These are phyloP conservation scores for Hoplostethus mediterraneus DNA, from an alignment of 2,797 vertebrate species.

Conservation along the genomic window DNA sequence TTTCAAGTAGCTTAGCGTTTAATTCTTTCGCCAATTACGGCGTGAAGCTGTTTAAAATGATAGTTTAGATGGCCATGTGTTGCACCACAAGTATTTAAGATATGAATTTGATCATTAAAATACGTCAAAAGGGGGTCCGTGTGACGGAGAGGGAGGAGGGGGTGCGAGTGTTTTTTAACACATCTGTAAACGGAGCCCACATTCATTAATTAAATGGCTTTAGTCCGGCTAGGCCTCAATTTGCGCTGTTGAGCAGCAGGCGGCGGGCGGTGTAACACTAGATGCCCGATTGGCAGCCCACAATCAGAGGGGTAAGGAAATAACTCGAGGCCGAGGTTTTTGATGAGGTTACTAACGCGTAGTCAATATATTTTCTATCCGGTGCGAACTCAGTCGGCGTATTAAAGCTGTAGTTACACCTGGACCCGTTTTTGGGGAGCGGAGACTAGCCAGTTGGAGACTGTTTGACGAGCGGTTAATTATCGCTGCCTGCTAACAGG, in stretches of 20 bases:
- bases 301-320: slow-evolving; percentile 79
- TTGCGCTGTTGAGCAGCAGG: slow-evolving; percentile 80
- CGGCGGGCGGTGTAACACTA: slow-evolving; percentile 80
- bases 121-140: slow-evolving; percentile 64
- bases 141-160: slow-evolving; percentile 71
- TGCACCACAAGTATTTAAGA: slow-evolving; percentile 65
- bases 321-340: slow-evolving; percentile 86
- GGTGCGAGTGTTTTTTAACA: slow-evolving; percentile 78
- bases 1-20: slow-evolving; percentile 73
- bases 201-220: slow-evolving; percentile 89
- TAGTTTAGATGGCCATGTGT: slow-evolving; percentile 76
- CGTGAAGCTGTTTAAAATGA: slow-evolving; percentile 64
- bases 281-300: slow-evolving; percentile 77
- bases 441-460: slow-evolving; percentile 61
- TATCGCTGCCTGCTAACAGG: slow-evolving; percentile 79
- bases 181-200: slow-evolving; percentile 85
- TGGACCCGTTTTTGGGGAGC: slow-evolving; percentile 61
- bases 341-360: slow-evolving; percentile 39
- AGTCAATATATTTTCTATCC: slow-evolving; percentile 46
- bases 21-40: slow-evolving; percentile 79
- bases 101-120: slow-evolving; percentile 64
- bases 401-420: slow-evolving; percentile 64
- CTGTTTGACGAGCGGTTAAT: slow-evolving; percentile 81
- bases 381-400: slow-evolving; percentile 42
- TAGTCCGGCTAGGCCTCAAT: slow-evolving; percentile 86